Evolutionary conservation across 1,140 invertebrate species (phyloP).

Genomic region (Eufriesea mexicana): DNA sequence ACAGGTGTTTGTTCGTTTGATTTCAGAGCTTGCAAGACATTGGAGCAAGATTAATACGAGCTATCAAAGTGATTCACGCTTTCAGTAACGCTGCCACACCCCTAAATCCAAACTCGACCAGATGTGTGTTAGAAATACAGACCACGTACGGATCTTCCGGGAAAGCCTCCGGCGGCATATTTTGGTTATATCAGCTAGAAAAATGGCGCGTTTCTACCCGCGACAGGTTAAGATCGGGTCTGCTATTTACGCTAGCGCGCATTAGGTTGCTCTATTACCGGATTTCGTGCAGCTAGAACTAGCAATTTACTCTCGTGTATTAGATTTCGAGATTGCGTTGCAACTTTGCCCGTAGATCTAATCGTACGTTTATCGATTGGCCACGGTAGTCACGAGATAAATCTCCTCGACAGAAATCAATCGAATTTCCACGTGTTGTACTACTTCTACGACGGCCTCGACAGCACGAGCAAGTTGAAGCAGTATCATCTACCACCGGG

Average conservation of each 20-base stretch:
- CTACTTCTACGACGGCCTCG: conserved; percentile 93
- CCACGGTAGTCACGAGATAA: not conserved
- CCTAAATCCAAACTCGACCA: conserved; percentile 92
- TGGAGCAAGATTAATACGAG: conserved; percentile 87
- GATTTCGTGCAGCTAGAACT: not conserved
- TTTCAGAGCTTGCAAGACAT: conserved; percentile 83
- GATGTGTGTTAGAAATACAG: conserved; percentile 92
- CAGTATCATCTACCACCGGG: conserved; percentile 86
- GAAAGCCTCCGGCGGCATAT: conserved; percentile 92
- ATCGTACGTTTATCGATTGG: conserved; percentile 7
- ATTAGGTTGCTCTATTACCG: not conserved
- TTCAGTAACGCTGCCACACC: conserved; percentile 93
- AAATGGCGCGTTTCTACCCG: conserved; percentile 92
- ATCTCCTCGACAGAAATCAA: conserved; percentile 84
- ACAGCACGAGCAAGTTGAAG: conserved; percentile 84
- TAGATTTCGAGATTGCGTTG: not conserved
- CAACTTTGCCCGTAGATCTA: not conserved
- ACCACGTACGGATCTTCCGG: conserved; percentile 92
- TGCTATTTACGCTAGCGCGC: not conserved
- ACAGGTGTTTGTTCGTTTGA: not conserved
- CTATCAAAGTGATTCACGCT: conserved; percentile 89
- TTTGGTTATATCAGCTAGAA: conserved; percentile 93
- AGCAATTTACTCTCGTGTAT: not conserved
- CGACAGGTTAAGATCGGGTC: conserved; percentile 85
- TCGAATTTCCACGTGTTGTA: conserved; percentile 96